Evolutionary conservation across 2,888 invertebrate genomes (phyloP).

Genomic region (Aphodius granarius): DNA sequence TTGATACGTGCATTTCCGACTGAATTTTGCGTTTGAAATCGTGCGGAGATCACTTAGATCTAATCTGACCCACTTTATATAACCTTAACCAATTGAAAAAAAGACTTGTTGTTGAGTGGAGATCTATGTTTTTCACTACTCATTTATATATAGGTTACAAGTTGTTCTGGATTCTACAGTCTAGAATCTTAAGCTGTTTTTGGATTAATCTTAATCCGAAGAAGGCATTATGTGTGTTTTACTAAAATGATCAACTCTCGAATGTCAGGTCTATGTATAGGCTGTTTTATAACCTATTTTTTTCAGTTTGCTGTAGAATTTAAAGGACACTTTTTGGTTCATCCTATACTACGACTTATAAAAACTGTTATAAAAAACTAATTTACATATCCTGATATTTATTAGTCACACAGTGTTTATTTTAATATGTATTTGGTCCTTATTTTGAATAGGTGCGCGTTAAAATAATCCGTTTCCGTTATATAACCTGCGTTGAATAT

Average conservation of each 20-base stretch:
- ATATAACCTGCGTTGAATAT: background rate
- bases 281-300: no score
- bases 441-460: background rate
- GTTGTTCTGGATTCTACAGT: no score
- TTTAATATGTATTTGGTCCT: background rate
- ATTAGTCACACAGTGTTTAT: background rate
- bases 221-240: background rate
- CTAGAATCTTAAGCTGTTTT: no score
- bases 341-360: no score
- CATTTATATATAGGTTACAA: background rate
- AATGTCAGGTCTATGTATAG: no score
- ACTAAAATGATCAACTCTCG: background rate
- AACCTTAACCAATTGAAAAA: background rate
- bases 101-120: no score
- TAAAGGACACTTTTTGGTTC: no score
- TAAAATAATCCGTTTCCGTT: background rate
- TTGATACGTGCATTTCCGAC: background rate
- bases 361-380: background rate
- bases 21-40: background rate
- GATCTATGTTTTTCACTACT: background rate
- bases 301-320: no score
- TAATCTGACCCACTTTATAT: background rate
- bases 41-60: background rate
- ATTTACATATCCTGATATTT: background rate
- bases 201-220: no score